A percentile compares a stretch with the other conserved stretches of the same genome.
phyloP scores from a whole-genome alignment of 2,113 vertebrate genomes.

The Eonycteris spelaea region DNA sequence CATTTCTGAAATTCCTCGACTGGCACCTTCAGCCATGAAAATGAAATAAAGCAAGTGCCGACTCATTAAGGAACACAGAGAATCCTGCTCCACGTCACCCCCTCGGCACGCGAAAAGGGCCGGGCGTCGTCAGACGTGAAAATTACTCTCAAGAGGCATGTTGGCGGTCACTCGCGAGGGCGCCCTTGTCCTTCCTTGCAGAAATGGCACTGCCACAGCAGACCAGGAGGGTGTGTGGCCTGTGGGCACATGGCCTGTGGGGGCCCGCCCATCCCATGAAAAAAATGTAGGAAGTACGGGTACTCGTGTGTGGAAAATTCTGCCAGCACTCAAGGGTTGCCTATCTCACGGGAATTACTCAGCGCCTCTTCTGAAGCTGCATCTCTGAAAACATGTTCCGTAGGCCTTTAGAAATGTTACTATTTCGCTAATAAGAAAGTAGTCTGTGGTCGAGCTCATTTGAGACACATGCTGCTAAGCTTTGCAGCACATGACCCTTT shows the following conservation, averaged over 20 bases:
- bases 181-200: background rate
- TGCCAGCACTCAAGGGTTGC: background rate
- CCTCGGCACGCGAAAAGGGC: constrained; percentile 30
- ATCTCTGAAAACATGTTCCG: background rate
- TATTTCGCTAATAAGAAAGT: background rate
- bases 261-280: background rate
- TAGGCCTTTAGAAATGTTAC: background rate
- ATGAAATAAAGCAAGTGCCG: constrained; percentile 49
- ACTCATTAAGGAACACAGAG: constrained; percentile 59
- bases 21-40: constrained; percentile 73
- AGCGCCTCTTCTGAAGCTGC: background rate
- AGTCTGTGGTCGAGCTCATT: background rate
- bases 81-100: constrained; percentile 38
- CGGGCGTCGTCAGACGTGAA: background rate
- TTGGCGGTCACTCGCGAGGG: background rate
- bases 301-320: background rate
- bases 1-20: constrained; percentile 73
- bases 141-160: background rate
- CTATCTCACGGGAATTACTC: background rate
- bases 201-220: background rate
- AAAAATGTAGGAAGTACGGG: background rate
- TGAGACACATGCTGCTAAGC: background rate
- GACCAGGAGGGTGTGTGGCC: background rate
- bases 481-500: background rate
- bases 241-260: background rate